These are phyloP conservation scores for Drosophila peninsularis DNA, from an alignment of 2,888 invertebrate genomes.

Conservation along the genomic window DNA sequence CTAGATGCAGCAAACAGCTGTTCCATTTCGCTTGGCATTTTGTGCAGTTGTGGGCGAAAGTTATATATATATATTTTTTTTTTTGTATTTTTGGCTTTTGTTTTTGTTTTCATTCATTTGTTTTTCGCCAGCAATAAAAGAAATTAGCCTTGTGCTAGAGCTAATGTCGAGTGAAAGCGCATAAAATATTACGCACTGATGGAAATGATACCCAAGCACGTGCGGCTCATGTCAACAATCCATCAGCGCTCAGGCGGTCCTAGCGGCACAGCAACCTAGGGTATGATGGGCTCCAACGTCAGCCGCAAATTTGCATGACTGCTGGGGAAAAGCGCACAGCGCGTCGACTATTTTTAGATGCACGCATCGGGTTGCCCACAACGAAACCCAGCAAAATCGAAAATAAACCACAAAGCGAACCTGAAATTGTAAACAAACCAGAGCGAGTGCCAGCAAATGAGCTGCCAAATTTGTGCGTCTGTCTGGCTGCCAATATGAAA, in stretches of 20 bases:
- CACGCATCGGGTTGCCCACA: conserved; percentile 34
- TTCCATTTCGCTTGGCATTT: conserved; percentile 74
- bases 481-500: conserved; percentile 15
- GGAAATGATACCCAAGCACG: conserved; percentile 37
- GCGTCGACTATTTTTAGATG: conserved; percentile 54
- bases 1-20: conserved; percentile 62
- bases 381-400: conserved; percentile 27
- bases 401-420: conserved; percentile 42
- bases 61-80: too few relatives aligned
- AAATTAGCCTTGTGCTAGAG: conserved; percentile 48
- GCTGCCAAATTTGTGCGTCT: conserved; percentile 21
- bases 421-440: conserved; percentile 61
- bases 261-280: conserved; percentile 3
- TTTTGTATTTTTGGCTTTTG: conserved; percentile 40
- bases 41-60: conserved; percentile 72
- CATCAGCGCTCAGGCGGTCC: conserved; percentile 33
- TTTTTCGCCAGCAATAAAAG: conserved; percentile 45
- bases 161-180: conserved; percentile 60
- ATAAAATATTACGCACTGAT: conserved; percentile 60
- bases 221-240: conserved; percentile 50
- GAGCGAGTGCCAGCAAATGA: conserved; percentile 35
- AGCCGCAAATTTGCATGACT: conserved; percentile 66
- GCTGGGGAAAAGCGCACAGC: conserved; percentile 33
- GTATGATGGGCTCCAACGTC: conserved; percentile 15
- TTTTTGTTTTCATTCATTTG: conserved; percentile 42